Conservation (phyloP, 2,888 invertebrate genomes). For the Drosophila trichaetosa region DNA sequence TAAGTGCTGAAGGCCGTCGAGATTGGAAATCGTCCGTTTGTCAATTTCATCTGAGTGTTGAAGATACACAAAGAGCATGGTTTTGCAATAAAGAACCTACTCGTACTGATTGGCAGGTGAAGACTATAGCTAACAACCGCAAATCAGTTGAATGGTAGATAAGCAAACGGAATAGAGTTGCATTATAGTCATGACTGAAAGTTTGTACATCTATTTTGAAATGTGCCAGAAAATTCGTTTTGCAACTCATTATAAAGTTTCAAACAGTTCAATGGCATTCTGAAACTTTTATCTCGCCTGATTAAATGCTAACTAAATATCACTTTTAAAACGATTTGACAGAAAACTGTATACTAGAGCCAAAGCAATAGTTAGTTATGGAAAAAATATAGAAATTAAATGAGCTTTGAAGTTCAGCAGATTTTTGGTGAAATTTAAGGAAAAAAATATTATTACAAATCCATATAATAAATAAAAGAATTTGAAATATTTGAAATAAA, state of each 20-base stretch:
- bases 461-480: neutral
- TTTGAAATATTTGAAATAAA: neutral
- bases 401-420: neutral
- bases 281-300: neutral
- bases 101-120: neutral
- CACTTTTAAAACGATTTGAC: neutral
- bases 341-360: neutral
- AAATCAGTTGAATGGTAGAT: neutral
- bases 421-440: neutral
- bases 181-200: neutral
- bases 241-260: neutral
- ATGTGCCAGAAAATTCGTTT: neutral
- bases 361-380: too few relatives aligned
- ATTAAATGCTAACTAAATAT: neutral
- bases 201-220: neutral
- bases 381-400: neutral
- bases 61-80: neutral
- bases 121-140: neutral
- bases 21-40: slow-evolving; percentile 4
- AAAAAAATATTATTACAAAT: neutral
- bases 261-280: neutral
- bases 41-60: neutral
- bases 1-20: neutral
- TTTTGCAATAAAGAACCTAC: neutral
- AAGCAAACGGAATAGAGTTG: neutral